Conservation (phyloP, 2,797 vertebrate species). For the Halcyon leucocephala region DNA sequence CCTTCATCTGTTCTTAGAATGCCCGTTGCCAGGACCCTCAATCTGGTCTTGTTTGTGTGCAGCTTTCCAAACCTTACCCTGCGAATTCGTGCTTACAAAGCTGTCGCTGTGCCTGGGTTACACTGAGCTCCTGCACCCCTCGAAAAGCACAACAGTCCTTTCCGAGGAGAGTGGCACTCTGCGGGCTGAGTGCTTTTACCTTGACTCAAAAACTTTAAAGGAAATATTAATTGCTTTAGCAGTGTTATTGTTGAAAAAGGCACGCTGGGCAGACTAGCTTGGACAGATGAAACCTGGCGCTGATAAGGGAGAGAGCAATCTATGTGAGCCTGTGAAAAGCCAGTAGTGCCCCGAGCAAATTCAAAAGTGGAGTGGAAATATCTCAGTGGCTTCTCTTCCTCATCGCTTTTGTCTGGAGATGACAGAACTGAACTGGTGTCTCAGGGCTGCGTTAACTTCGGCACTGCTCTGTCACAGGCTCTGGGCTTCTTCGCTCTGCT, state of each 20-base stretch:
- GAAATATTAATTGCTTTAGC: slow-evolving; percentile 59
- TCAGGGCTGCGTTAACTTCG: not conserved
- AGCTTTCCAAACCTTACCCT: not conserved
- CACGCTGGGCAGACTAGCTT: not conserved
- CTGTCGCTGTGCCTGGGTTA: not conserved
- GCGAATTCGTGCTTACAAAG: not conserved
- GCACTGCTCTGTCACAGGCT: slow-evolving; percentile 28
- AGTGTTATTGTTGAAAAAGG: not conserved
- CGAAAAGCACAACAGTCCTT: slow-evolving; percentile 40
- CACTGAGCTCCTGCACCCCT: not conserved
- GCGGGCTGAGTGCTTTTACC: slow-evolving; percentile 38
- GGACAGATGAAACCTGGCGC: not conserved
- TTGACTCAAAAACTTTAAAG: slow-evolving; percentile 32
- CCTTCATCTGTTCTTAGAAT: slow-evolving; percentile 15
- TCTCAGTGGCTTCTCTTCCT: not conserved
- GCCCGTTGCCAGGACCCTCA: slow-evolving; percentile 34
- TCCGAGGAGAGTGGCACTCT: not conserved
- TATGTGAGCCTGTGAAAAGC: not conserved
- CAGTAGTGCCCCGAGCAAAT: slow-evolving; percentile 26
- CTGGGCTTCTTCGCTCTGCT: not conserved
- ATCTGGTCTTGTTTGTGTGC: slow-evolving; percentile 25
- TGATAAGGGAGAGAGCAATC: slow-evolving; percentile 18
- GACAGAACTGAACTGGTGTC: slow-evolving; percentile 15
- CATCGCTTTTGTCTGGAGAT: slow-evolving; percentile 26
- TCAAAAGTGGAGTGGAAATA: slow-evolving; percentile 15